Evolutionary conservation across 1,140 invertebrate genomes (phyloP).

Genomic region (Drosophila truncata): DNA sequence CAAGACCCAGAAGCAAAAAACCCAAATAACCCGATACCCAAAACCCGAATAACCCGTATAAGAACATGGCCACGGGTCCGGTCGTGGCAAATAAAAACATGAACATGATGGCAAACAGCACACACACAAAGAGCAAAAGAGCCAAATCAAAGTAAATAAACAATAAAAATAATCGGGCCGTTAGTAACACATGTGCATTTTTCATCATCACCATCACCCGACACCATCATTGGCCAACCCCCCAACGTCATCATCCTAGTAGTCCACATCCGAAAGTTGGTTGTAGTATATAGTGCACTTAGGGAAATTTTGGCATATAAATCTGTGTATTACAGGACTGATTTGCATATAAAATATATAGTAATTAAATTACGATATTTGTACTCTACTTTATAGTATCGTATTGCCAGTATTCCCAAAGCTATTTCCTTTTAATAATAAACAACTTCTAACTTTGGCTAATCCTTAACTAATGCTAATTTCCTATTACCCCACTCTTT

Average conservation of each 20-base stretch:
- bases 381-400: no score
- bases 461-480: slow-evolving; percentile 7
- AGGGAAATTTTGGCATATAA: background rate
- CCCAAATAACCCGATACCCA: slow-evolving; percentile 10
- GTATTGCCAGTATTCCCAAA: background rate
- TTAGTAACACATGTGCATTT: slow-evolving; percentile 81
- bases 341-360: background rate
- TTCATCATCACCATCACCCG: slow-evolving; percentile 69
- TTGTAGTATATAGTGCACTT: slow-evolving; percentile 7
- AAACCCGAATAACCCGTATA: slow-evolving; percentile 27
- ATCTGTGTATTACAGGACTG: no score
- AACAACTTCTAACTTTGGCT: background rate
- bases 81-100: slow-evolving; percentile 68
- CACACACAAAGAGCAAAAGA: slow-evolving; percentile 48
- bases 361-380: background rate
- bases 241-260: slow-evolving; percentile 60
- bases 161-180: slow-evolving; percentile 82
- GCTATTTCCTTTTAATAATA: background rate
- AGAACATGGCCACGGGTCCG: slow-evolving; percentile 23
- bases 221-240: slow-evolving; percentile 22
- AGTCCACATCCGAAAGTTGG: slow-evolving; percentile 35
- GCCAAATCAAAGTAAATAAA: slow-evolving; percentile 82
- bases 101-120: slow-evolving; percentile 64
- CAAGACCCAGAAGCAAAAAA: slow-evolving; percentile 9
- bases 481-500: background rate